phyloP scores from a whole-genome alignment of 2,113 vertebrate genomes.

The Tenrec ecaudatus region DNA sequence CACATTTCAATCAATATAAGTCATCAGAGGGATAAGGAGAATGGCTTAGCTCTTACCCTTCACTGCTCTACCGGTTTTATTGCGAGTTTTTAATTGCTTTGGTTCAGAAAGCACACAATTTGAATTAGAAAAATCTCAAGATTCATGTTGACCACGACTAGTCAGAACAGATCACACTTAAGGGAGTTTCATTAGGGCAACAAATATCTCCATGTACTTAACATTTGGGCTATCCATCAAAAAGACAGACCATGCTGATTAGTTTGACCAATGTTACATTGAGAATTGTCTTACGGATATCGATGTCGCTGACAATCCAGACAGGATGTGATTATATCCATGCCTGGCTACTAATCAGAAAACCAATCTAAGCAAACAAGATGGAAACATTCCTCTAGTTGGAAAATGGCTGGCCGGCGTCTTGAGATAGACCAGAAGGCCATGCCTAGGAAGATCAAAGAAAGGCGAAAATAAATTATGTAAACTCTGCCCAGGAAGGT shows the following conservation, averaged over 20 bases:
- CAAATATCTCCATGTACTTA: neutral
- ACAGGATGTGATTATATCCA: neutral
- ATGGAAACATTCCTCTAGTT: neutral
- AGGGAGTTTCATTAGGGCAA: neutral
- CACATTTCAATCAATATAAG: neutral
- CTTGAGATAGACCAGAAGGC: neutral
- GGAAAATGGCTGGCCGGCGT: neutral
- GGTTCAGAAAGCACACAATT: neutral
- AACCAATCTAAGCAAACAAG: neutral
- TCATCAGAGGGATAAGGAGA: neutral
- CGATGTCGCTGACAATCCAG: neutral
- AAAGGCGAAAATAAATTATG: neutral
- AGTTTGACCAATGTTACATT: neutral
- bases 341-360: neutral
- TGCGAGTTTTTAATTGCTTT: neutral
- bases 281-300: neutral
- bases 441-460: neutral
- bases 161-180: neutral
- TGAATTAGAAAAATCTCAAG: neutral
- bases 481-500: too few relatives aligned
- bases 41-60: constrained; percentile 21
- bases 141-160: neutral
- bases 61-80: neutral
- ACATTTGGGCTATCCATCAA: neutral
- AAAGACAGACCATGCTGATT: neutral